Evolutionary conservation across 2,797 vertebrate genomes (phyloP), one percentile per base, ranked within the genome.

Genomic region (Rhincodon typus): DNA sequence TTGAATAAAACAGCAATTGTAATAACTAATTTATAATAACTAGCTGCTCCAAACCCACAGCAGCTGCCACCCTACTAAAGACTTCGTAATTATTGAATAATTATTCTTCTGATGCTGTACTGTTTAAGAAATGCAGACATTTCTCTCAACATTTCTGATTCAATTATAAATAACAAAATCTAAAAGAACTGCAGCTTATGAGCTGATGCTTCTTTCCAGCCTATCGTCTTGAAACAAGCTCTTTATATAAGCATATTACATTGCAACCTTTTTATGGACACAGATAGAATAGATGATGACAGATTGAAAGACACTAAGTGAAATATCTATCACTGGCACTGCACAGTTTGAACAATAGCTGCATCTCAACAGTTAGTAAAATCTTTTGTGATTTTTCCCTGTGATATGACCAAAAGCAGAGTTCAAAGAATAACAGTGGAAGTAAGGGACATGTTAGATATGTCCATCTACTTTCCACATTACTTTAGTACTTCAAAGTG

Each of bases 21-120:
- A 94, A 95, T 74, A 53, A 74, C 46, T 74, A 74, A 95, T 95
- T 95, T 34, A 57, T 74, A 34, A 95, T 15, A 69, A 77, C 70
- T 74, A 95, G 34, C 74, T 77, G 13, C 17, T 69, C 1, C 13
- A 95, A 74, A 74, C 17, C 88, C 69, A 95, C 2, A 27, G 27
- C 46, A 77, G 30, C 42, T 53, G 46, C 42, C 46, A 74, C 70
- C 34, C 17, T 77, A 70, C 10, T 74, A 2, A 77, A 95, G 34
- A 77, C 27, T 5, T 34, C 6, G 6, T 50, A 15, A 19, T 46
- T 57, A 30, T 53, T 7, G 10, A 10, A 53, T 69, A 53, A 30
- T 46, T 95, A 57, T 74, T 46, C 25, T 13, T 34, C 42, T 30
- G 94, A 67, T 77, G 15, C 42, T 46, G 38, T 21, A 69, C 66